phyloP scores from a whole-genome alignment of 2,888 invertebrate species.

The Nomada flava region DNA sequence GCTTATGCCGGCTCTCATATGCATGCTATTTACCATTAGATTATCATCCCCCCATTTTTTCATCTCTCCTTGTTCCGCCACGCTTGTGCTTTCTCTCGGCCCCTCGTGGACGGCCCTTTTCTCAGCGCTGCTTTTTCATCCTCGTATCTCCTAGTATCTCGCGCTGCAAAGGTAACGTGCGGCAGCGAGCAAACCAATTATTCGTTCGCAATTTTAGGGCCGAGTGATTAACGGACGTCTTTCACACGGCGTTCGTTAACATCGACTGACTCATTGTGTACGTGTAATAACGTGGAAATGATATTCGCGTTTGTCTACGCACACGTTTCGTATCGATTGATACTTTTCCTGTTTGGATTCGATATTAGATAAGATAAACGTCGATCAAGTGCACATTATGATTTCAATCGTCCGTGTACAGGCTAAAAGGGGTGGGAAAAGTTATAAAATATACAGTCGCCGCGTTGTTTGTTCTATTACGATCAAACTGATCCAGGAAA shows the following conservation, averaged over 20 bases:
- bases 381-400: constrained; percentile 13
- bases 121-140: constrained; percentile 40
- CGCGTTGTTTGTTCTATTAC: neutral
- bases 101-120: constrained; percentile 49
- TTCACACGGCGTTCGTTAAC: constrained; percentile 45
- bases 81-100: constrained; percentile 35
- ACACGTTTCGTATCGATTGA: constrained; percentile 19
- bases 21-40: constrained; percentile 69
- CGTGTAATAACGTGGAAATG: constrained; percentile 22
- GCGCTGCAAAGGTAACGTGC: constrained; percentile 24
- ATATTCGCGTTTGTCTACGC: constrained; percentile 12
- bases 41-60: constrained; percentile 63
- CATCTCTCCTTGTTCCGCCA: neutral
- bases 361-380: constrained; percentile 26
- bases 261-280: neutral
- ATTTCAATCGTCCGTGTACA: neutral
- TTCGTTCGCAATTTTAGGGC: constrained; percentile 33
- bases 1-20: constrained; percentile 48
- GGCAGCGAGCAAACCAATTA: constrained; percentile 52
- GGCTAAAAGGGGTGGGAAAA: neutral
- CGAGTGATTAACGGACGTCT: constrained; percentile 51
- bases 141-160: constrained; percentile 40
- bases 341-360: neutral
- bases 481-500: neutral
- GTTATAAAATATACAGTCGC: neutral